These are phyloP conservation scores for Drosophila putrida DNA, from an alignment of 2,888 invertebrate genomes.

Conservation along the genomic window DNA sequence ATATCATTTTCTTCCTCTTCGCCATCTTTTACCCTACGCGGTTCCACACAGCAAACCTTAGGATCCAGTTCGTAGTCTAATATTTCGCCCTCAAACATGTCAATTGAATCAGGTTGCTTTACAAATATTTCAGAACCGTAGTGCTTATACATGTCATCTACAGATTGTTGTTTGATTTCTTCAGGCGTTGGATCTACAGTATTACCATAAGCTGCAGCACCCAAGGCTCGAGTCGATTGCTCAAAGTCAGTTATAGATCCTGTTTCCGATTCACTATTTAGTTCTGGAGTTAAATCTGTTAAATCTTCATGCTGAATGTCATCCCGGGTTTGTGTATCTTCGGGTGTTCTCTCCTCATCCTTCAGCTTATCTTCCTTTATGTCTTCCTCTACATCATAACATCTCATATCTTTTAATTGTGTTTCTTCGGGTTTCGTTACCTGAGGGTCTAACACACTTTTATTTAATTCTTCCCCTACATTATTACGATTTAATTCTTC, in stretches of 20 bases:
- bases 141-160: constrained; percentile 52
- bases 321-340: background rate
- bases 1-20: constrained; percentile 1
- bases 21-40: background rate
- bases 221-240: constrained; percentile 28
- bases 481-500: background rate
- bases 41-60: constrained; percentile 7
- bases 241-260: constrained; percentile 25
- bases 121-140: constrained; percentile 28
- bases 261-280: constrained; percentile 40
- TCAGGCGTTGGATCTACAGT: constrained; percentile 1
- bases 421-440: background rate
- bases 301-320: background rate
- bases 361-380: background rate
- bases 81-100: constrained; percentile 14
- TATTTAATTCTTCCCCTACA: background rate
- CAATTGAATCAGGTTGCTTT: constrained; percentile 23
- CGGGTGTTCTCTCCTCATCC: background rate
- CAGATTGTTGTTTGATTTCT: constrained; percentile 39
- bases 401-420: background rate
- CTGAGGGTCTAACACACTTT: background rate
- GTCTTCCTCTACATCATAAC: background rate
- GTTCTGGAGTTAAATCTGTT: background rate
- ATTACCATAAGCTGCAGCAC: constrained; percentile 13
- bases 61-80: constrained; percentile 12